Base-by-base conservation (phyloP, 1,140 invertebrate genomes). In the Neotoxoptera formosana region DNA sequence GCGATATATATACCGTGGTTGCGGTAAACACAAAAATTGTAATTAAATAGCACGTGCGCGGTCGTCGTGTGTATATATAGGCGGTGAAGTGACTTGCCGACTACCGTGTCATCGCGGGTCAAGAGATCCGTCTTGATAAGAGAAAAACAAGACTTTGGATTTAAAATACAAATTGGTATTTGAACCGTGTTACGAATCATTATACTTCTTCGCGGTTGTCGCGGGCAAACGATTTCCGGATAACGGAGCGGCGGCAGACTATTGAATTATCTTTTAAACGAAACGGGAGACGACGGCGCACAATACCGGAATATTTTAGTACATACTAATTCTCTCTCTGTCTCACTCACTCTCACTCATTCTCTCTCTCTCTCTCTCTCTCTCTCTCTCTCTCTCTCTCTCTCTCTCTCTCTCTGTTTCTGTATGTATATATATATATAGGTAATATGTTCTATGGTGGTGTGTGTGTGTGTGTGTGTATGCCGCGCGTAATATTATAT, bases 241-340 rank as follows among this genome's bases (percentile, higher is more conserved):
- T 76, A 76, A 76, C 60, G 60, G 60, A 30, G n/a, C 14, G 60
- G n/a, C 14, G 60, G 60, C 14, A 17, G 60, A n/a, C 60, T 76
- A 76, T 76, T 76, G 60, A 76, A 76, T 76, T 76, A 76, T 76
- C 17, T 76, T 76, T 76, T 76, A 76, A 76, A 76, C 30, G 60
- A 76, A 67, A n/a, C 60, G 60, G 60, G n/a, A 76, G 60, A n/a
- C 30, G 60, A 76, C 60, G 60, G 7, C 51, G 20, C n/a, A 14
- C 60, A 76, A 76, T 76, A 34, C n/a, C 60, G n/a, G n/a, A 76
- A 76, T 76, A 76, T 76, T 76, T n/a, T 76, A 76, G 60, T 76
- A 17, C 60, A 76, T 76, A 76, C 60, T 76, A 76, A 76, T 76
- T 76, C 60, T 76, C n/a, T 76, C 30, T 76, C 0, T 41, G 1